Base-by-base conservation (phyloP, 1,140 invertebrate species). In the Bombus pyrosoma region DNA sequence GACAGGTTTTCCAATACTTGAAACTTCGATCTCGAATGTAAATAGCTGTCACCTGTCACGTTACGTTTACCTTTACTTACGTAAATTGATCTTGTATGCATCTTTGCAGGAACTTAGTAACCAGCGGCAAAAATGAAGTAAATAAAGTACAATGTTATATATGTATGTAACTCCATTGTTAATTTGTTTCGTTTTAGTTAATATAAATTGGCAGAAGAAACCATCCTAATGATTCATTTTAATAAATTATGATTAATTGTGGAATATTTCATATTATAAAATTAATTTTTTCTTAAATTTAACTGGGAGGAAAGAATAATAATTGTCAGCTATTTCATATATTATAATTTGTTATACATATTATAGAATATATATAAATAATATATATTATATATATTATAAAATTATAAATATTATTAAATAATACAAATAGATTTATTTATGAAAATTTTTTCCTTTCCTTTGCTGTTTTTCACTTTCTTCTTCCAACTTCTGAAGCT, bases 401-500 rank as follows among this genome's bases (percentile, higher is more conserved):
- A 53, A 53, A 53, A 53, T 62, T 62, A 62, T n/a, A n/a, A 62
- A 10, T n/a, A 9, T 62, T 62, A 10, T 62, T 32, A 37, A 75
- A 57, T 53, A 25, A 34, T 22, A 34, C 1, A 57, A 41, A 39
- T 53, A n/a, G 76, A 18, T 34, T 25, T 41, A 25, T 53, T 39
- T 18, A 69, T 1, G 82, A 69, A 28, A 32, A 37, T 57, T 89
- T 92, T 71, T 92, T 93, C 87, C 93, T 94, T 91, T 96, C 96
- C 79, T 93, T 94, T 95, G 94, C 59, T 95, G 94, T 83, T 93
- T 95, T 84, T 96, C 96, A 81, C 95, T 96, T 15, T 93, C 95
- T 86, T 96, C 96, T 75, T 95, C 92, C 43, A 96, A 91, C 82
- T 93, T 92, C 81, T 96, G 95, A 34, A 95, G 92, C 85, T 96